Evolutionary conservation across 1,140 invertebrate species (phyloP), one percentile per base, ranked within the genome.

Genomic region (Aphelinus atriplicis): DNA sequence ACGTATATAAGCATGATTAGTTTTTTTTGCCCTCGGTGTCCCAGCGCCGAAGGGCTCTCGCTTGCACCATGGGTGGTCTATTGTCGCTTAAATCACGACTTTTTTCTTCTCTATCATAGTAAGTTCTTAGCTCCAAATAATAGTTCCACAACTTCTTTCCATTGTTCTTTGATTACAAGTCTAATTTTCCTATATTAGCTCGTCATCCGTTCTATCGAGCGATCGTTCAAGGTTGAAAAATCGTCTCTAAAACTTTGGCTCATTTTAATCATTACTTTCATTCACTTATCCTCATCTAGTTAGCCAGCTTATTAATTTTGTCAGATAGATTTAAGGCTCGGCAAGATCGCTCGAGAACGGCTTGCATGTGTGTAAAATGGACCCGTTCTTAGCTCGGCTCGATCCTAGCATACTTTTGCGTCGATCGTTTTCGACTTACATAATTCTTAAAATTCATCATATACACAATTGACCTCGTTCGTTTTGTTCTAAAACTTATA

Each of bases 11-110:
- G 73, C 73, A 76, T 72, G 58, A 67, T 76, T 73, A 77, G 46
- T 73, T 77, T 76, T 76, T 26, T 51, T 57, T 73, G 71, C 75
- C 75, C 63, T 73, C 71, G 75, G 75, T 77, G 75, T 81, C 81
- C 81, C 80, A 83, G 81, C 82, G 82, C 80, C 80, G 77, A 81
- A 77, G 75, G 81, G 71, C 78, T 71, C 79, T 81, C 76, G 76
- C 82, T 83, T 82, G 81, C 81, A 81, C 80, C 81, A 82, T 83
- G 80, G 82, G 81, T 83, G 64, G 71, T 64, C 71, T 76, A 67
- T 72, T 76, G 61, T 75, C 73, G 67, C n/a, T 75, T 75, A 9
- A 46, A 70, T 75, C 66, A 70, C 73, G 73, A 64, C 66, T 42
- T 69, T 58, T 63, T 51, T 53, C 57, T 4, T 60, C 68, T 66